Conservation (phyloP, 2,888 invertebrate species). For the Microctonus brassicae region DNA sequence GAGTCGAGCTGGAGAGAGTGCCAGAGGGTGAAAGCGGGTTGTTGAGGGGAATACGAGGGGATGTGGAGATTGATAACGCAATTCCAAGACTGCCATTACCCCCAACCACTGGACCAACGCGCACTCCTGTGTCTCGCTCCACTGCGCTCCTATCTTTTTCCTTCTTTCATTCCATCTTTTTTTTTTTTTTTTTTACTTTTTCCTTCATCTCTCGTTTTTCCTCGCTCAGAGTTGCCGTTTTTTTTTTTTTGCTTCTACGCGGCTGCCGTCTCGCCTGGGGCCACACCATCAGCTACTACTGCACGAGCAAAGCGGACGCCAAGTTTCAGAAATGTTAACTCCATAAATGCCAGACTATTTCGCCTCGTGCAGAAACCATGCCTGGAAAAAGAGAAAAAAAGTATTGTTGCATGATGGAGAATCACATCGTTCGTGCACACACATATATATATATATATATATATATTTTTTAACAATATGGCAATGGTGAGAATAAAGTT, state of each 20-base stretch:
- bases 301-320: slow-evolving; percentile 55
- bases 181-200: slow-evolving; percentile 58
- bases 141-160: slow-evolving; percentile 64
- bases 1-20: slow-evolving; percentile 58
- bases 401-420: slow-evolving; percentile 36
- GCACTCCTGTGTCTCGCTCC: slow-evolving; percentile 44
- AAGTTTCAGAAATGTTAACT: slow-evolving; percentile 70
- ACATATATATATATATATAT: neutral
- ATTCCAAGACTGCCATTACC: slow-evolving; percentile 70
- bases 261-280: slow-evolving; percentile 33
- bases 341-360: slow-evolving; percentile 67
- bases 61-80: slow-evolving; percentile 69
- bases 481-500: slow-evolving; percentile 30
- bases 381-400: slow-evolving; percentile 35
- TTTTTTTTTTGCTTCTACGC: neutral
- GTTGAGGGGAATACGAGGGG: slow-evolving; percentile 56
- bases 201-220: slow-evolving; percentile 25
- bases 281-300: slow-evolving; percentile 7
- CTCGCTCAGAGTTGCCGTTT: slow-evolving; percentile 67
- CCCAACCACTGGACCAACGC: slow-evolving; percentile 56
- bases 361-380: slow-evolving; percentile 39
- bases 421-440: slow-evolving; percentile 22
- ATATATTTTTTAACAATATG: neutral
- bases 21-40: slow-evolving; percentile 52
- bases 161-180: slow-evolving; percentile 40